Conservation (phyloP, 2,797 vertebrate species). For the Aplochiton taeniatus region DNA sequence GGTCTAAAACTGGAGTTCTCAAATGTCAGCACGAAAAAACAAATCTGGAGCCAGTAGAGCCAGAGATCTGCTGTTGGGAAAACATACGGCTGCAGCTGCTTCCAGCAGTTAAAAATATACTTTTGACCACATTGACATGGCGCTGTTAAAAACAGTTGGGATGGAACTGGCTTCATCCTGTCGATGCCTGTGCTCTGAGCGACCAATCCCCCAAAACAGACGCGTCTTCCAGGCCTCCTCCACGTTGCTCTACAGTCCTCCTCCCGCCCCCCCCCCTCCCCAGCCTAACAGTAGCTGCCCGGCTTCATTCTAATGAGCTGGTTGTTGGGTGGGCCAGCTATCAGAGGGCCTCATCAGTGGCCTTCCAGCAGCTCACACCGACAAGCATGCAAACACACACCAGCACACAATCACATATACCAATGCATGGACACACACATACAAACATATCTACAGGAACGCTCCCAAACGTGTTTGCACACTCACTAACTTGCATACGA, state of each 20-base stretch:
- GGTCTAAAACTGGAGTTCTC: no score
- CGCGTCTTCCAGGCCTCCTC: slow-evolving; percentile 33
- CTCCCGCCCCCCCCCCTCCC: no score
- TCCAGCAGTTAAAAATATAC: no score
- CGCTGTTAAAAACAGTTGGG: no score
- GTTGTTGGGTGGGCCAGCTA: slow-evolving; percentile 39
- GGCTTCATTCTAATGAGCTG: slow-evolving; percentile 62
- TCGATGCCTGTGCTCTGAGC: no score
- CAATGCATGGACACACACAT: slow-evolving; percentile 16
- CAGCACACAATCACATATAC: slow-evolving; percentile 5
- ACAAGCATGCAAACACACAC: slow-evolving; percentile 4
- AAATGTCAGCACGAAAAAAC: no score
- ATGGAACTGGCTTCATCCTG: no score
- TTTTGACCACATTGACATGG: no score
- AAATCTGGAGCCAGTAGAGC: no score
- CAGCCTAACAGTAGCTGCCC: slow-evolving; percentile 1
- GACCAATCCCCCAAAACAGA: neutral
- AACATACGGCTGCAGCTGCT: no score
- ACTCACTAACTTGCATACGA: neutral
- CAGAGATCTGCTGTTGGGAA: no score
- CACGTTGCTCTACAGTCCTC: slow-evolving; percentile 27
- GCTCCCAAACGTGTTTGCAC: slow-evolving; percentile 24
- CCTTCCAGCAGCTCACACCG: slow-evolving; percentile 40
- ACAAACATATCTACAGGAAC: slow-evolving; percentile 35
- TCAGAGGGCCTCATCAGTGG: slow-evolving; percentile 61